A percentile compares a stretch with the other conserved stretches of the same genome.
These are phyloP conservation scores for Ariopsis seemanni DNA, from an alignment of 2,113 vertebrate species.

Conservation along the genomic window DNA sequence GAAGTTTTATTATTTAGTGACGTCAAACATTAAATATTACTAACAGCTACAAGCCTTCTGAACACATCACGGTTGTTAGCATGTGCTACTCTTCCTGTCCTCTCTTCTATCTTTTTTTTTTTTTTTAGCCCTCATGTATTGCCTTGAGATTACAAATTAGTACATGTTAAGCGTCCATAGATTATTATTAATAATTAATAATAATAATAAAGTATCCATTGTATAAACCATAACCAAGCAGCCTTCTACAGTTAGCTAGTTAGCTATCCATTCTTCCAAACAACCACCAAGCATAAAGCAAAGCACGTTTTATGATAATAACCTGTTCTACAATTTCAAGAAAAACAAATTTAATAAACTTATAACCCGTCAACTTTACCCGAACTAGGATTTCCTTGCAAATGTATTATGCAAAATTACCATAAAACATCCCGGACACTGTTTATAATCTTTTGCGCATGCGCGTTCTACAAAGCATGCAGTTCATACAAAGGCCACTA, in stretches of 20 bases:
- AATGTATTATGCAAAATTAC: not conserved
- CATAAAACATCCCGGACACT: not conserved
- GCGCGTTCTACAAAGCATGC: not conserved
- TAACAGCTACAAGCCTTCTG: not conserved
- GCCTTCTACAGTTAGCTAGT: not conserved
- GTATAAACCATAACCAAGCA: no score
- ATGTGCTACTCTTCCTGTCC: not conserved
- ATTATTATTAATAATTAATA: no score
- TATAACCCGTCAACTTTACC: not conserved
- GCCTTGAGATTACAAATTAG: not conserved
- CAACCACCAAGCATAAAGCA: not conserved
- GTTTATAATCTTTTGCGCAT: conserved; percentile 5
- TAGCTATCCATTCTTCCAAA: not conserved
- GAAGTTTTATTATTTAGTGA: not conserved
- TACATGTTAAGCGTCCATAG: not conserved
- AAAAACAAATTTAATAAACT: not conserved
- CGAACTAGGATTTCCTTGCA: not conserved
- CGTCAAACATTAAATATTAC: not conserved
- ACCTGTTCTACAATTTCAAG: not conserved
- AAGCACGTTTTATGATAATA: not conserved
- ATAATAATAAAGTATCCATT: no score
- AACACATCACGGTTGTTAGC: not conserved
- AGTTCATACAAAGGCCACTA: not conserved
- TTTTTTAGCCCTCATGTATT: not conserved
- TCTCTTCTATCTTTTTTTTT: no score